phyloP scores from a whole-genome alignment of 30 jellyfish, hydroid and myxozoan genomes.

The Calvadosia cruxmelitensis region DNA sequence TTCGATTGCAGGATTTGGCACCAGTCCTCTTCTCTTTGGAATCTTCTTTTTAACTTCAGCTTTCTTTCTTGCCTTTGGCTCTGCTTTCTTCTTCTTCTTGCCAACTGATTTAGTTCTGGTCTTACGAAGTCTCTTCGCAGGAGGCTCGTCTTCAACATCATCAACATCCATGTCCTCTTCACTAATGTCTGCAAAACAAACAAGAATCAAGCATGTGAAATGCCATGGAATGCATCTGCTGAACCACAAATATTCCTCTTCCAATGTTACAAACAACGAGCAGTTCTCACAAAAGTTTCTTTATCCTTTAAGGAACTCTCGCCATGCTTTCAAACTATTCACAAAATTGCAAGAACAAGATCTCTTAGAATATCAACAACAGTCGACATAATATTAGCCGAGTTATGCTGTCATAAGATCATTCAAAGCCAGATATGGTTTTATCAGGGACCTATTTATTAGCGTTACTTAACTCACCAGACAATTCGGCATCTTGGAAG shows the following conservation, averaged over 20 bases:
- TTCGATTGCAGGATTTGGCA: constrained; percentile 29
- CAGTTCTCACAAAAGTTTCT: no score
- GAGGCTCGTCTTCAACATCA: constrained; percentile 12
- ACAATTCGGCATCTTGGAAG: neutral
- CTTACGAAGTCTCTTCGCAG: constrained; percentile 15
- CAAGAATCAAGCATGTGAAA: neutral
- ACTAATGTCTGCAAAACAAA: constrained; percentile 10
- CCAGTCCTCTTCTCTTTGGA: constrained; percentile 30
- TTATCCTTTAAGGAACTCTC: no score
- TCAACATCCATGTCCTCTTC: constrained; percentile 9
- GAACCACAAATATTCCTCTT: no score
- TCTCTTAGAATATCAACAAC: no score
- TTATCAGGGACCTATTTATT: no score
- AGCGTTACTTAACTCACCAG: no score
- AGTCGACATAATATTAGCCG: no score
- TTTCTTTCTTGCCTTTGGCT: constrained; percentile 10
- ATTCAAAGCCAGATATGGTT: no score
- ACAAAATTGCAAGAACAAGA: no score
- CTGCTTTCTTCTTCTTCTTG: constrained; percentile 3
- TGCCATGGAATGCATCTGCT: neutral
- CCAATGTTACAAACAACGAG: no score
- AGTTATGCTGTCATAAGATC: no score
- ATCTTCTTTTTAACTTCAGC: neutral
- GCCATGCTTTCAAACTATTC: no score
- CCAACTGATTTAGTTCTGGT: constrained; percentile 11